A percentile compares a stretch with the other conserved stretches of the same genome.
These are phyloP conservation scores for Lepus timidus DNA, from an alignment of 2,113 vertebrate genomes.

Conservation along the genomic window DNA sequence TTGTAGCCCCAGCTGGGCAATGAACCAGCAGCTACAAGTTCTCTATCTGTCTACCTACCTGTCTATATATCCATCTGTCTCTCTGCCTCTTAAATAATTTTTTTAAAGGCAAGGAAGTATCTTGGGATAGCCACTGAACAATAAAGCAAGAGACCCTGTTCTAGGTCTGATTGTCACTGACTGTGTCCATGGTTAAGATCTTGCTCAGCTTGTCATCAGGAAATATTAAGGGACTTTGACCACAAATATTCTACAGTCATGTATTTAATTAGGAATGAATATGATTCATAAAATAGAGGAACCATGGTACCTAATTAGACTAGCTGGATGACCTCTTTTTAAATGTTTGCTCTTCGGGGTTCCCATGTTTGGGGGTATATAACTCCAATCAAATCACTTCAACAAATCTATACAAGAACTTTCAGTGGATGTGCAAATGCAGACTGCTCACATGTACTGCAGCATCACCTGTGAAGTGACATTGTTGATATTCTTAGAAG, in stretches of 20 bases:
- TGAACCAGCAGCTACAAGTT: too few relatives aligned
- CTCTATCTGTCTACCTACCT: too few relatives aligned
- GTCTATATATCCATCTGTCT: too few relatives aligned
- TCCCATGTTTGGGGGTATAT: neutral
- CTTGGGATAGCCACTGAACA: neutral
- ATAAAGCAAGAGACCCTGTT: neutral
- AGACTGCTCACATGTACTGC: neutral
- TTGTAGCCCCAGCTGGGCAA: too few relatives aligned
- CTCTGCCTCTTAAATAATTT: too few relatives aligned
- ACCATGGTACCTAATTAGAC: neutral
- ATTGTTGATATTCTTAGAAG: conserved; percentile 10
- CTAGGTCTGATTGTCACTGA: neutral
- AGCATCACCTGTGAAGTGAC: neutral
- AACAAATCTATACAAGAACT: neutral
- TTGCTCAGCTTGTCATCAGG: neutral
- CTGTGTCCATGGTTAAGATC: neutral
- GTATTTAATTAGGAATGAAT: conserved; percentile 30
- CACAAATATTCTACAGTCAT: conserved; percentile 4
- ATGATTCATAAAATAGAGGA: neutral
- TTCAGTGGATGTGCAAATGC: neutral
- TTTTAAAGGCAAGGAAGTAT: neutral
- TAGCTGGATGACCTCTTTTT: neutral
- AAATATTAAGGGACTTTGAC: neutral
- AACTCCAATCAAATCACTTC: neutral
- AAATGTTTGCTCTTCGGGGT: neutral